A percentile compares a stretch with the other conserved stretches of the same genome.
Conservation (phyloP, 2,113 vertebrate genomes). For the Xiphophorus maculatus region DNA sequence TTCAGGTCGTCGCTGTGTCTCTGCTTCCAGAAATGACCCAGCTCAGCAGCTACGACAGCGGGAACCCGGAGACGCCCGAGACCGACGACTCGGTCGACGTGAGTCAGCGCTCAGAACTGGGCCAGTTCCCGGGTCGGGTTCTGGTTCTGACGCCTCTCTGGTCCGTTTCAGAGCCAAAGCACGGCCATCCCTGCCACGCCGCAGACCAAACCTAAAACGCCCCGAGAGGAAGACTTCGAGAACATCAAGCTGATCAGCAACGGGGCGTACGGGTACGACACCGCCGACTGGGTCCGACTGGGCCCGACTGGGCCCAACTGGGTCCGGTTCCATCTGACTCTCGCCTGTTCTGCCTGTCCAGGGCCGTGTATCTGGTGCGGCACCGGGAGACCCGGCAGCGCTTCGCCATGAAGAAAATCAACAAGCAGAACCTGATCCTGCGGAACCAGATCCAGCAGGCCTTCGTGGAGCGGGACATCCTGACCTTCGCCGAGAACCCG, state of each 20-base stretch:
- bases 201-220: constrained; percentile 85
- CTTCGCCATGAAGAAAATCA: constrained; percentile 99
- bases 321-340: too few species aligned
- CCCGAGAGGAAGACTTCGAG: constrained; percentile 95
- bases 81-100: constrained; percentile 93
- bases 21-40: constrained; percentile 92
- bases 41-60: constrained; percentile 94
- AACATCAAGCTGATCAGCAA: constrained; percentile 98
- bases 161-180: constrained; percentile 80
- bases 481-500: constrained; percentile 96
- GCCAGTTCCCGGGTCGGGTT: not conserved
- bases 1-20: not conserved
- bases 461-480: constrained; percentile 96
- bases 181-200: constrained; percentile 76
- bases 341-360: constrained; percentile 44
- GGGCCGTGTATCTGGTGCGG: constrained; percentile 92
- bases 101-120: constrained; percentile 49
- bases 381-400: constrained; percentile 93
- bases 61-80: constrained; percentile 90
- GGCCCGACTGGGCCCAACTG: too few species aligned
- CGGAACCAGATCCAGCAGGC: constrained; percentile 99
- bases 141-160: not conserved
- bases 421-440: constrained; percentile 98
- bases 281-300: too few species aligned
- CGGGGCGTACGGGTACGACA: constrained; percentile 91